Evolutionary conservation across 2,113 vertebrate genomes (phyloP).

Genomic region (Rhegmatorhina hoffmannsi): DNA sequence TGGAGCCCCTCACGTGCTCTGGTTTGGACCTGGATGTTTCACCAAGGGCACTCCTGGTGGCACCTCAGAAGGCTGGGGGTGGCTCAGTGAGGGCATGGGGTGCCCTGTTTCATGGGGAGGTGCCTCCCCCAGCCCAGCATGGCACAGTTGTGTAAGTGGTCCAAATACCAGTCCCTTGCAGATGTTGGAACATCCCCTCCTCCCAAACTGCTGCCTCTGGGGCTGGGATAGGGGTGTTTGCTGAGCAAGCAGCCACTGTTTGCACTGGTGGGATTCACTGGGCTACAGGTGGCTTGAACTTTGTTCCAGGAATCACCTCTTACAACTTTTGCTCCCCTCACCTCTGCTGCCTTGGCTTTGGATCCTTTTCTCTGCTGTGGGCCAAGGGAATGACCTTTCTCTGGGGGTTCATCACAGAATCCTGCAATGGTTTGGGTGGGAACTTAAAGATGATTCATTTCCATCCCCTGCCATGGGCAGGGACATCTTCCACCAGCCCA

Average conservation of each 20-base stretch:
- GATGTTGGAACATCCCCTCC: neutral
- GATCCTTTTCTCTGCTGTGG: neutral
- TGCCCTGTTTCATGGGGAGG: neutral
- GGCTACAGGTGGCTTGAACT: slow-evolving; percentile 10
- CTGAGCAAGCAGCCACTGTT: slow-evolving; percentile 48
- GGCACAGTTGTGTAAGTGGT: neutral
- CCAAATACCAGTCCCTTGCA: neutral
- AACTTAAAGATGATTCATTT: rapidly evolving
- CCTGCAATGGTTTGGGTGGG: neutral
- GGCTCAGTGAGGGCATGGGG: neutral
- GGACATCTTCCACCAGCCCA: neutral
- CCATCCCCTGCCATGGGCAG: neutral
- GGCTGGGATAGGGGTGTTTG: slow-evolving; percentile 7
- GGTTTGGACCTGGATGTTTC: neutral
- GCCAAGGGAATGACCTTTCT: neutral
- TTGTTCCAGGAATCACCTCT: neutral
- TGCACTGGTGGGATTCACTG: slow-evolving; percentile 3
- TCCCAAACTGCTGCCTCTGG: neutral
- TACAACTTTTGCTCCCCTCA: neutral
- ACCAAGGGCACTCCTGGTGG: neutral
- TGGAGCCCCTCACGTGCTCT: neutral
- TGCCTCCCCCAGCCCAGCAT: rapidly evolving
- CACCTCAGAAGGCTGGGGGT: neutral
- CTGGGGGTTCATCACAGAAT: neutral
- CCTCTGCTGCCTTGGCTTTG: neutral